Conservation (phyloP, 2,797 vertebrate genomes). For the Eulemur mongoz region DNA sequence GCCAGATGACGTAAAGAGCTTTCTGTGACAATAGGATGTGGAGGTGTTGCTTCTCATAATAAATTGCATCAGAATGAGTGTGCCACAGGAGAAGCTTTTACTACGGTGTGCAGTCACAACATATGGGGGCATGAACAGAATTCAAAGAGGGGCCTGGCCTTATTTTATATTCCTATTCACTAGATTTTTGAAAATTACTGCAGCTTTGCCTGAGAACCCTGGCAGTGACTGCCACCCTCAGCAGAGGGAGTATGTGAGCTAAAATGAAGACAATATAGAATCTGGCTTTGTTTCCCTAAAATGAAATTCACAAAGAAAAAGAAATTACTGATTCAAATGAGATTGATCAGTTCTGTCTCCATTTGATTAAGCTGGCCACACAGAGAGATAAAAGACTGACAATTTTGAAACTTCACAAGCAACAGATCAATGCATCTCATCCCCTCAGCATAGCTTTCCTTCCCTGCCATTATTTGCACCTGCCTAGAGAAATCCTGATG, state of each 20-base stretch:
- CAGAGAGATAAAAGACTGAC: not conserved
- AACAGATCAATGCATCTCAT: not conserved
- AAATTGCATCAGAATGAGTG: not conserved
- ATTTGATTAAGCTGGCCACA: constrained; percentile 26
- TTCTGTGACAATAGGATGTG: not conserved
- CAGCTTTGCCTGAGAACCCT: not conserved
- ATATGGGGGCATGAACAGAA: not conserved
- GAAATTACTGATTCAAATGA: constrained; percentile 47
- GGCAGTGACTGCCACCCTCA: constrained; percentile 42
- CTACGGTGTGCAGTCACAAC: not conserved
- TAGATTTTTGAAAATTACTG: not conserved
- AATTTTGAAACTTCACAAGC: not conserved
- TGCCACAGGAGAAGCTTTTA: not conserved
- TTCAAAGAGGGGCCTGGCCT: not conserved
- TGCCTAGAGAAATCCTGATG: constrained; percentile 28
- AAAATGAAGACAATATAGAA: constrained; percentile 40
- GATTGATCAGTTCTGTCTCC: constrained; percentile 40
- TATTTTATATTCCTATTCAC: constrained; percentile 9
- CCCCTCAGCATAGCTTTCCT: not conserved
- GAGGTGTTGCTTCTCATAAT: not conserved
- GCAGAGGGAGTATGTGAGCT: constrained; percentile 68
- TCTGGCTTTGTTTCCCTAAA: constrained; percentile 70
- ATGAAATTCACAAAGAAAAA: constrained; percentile 74
- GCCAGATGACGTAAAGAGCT: not conserved
- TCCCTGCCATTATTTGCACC: not conserved